These are phyloP conservation scores for Drosophila ficusphila DNA, from an alignment of 1,140 invertebrate species.

Conservation along the genomic window DNA sequence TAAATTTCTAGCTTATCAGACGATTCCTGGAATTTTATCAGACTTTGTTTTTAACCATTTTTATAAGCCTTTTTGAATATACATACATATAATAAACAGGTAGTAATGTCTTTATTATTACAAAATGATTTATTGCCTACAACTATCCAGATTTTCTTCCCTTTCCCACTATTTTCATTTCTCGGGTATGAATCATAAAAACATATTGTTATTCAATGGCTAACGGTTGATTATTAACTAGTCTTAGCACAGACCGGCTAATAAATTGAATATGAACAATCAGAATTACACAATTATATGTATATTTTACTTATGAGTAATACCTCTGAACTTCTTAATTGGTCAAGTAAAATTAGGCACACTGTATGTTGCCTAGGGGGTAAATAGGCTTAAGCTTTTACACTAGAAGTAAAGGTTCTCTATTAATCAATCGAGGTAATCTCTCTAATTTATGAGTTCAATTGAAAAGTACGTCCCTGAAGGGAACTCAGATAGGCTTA, in stretches of 20 bases:
- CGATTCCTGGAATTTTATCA: too few species aligned
- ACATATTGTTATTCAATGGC: conserved; percentile 4
- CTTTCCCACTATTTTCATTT: not conserved
- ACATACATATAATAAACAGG: not conserved
- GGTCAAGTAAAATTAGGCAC: not conserved
- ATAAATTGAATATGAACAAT: conserved; percentile 21
- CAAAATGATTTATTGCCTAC: not conserved
- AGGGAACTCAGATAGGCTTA: not conserved
- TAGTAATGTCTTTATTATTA: not conserved
- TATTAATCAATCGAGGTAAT: conserved; percentile 7
- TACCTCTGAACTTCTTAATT: not conserved
- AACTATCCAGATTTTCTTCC: not conserved
- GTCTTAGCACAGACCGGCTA: not conserved
- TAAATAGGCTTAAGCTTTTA: not conserved
- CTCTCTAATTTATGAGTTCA: not conserved
- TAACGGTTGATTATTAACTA: not conserved
- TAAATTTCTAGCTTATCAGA: too few species aligned
- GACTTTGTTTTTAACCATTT: too few species aligned
- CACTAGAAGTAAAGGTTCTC: too few species aligned
- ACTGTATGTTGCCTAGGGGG: not conserved
- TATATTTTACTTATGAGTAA: conserved; percentile 3
- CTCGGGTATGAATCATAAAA: conserved; percentile 13
- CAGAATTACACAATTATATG: conserved; percentile 2
- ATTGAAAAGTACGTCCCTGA: not conserved
- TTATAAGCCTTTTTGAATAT: too few species aligned